Conservation (phyloP, 2,113 vertebrate species). For the Sterrhoptilus dennistouni region DNA sequence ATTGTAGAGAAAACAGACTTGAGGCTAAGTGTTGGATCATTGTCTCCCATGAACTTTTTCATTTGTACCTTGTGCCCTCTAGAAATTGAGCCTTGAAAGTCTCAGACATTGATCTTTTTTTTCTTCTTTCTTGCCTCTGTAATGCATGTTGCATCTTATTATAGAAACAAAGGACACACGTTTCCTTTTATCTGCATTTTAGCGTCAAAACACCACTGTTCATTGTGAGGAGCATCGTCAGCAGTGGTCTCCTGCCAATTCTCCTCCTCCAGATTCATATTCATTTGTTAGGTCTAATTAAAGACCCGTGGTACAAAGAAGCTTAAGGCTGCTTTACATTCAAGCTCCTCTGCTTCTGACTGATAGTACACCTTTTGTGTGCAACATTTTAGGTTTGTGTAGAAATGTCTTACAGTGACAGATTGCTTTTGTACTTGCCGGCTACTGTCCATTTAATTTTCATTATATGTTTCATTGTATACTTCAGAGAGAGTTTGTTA, state of each 20-base stretch:
- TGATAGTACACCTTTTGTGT: slow-evolving; percentile 48
- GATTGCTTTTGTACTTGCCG: slow-evolving; percentile 22
- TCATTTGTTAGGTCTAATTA: slow-evolving; percentile 61
- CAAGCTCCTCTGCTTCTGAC: slow-evolving; percentile 24
- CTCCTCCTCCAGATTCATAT: slow-evolving; percentile 17
- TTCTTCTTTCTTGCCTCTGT: background rate
- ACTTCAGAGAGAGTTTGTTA: background rate
- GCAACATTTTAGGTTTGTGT: background rate
- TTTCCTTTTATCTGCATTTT: slow-evolving; percentile 19
- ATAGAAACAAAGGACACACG: slow-evolving; percentile 52
- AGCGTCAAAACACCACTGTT: background rate
- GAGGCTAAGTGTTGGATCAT: background rate
- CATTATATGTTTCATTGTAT: background rate
- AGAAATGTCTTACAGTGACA: background rate
- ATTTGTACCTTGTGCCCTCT: background rate
- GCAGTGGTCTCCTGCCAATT: slow-evolving; percentile 22
- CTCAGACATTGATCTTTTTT: background rate
- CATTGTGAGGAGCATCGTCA: background rate
- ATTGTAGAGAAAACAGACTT: slow-evolving; percentile 38
- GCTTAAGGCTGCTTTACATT: background rate
- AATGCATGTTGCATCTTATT: background rate
- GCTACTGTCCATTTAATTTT: background rate
- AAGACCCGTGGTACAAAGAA: slow-evolving; percentile 22
- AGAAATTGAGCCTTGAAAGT: background rate
- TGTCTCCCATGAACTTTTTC: background rate